Evolutionary conservation across 2,797 vertebrate species (phyloP), one percentile per base, ranked within the genome.

Genomic region (Bradypus variegatus): DNA sequence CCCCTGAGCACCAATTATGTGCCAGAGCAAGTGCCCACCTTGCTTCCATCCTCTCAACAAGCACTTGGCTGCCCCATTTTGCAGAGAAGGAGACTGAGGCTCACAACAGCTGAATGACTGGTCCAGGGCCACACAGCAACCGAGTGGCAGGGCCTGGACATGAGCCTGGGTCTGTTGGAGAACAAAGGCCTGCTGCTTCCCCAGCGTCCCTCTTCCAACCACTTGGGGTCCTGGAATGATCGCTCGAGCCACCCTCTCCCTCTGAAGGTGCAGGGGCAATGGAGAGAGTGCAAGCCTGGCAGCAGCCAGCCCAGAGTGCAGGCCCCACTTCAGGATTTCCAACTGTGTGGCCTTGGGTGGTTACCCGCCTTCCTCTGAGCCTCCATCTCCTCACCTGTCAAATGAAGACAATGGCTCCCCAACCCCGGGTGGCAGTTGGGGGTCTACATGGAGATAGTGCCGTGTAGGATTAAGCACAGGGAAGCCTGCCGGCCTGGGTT

Each of bases 31-130:
- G 29, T 58, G 65, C 36, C 29, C 16, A 25, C 36, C 36, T 48
- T 2, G 36, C 48, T 79, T 27, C 75, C n/a, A 41, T 21, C 64
- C 78, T 45, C 33, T 38, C 7, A 29, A n/a, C 6, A 58, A 76
- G 62, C 55, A n/a, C 21, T 41, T 3, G 0, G 0, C 23, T 10
- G 33, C 36, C 48, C 36, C 33, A 8, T 31, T 87, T 73, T 67
- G n/a, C 31, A 84, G 87, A 80, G 60, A 31, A 70, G 38, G 41
- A 84, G 84, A 80, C 67, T 31, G 79, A 81, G 69, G 41, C 72
- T 84, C 64, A 38, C 64, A 78, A 45, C 1, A 9, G 18, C 8
- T n/a, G 41, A 80, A 50, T 58, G 90, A 33, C 62, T n/a, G 15
- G n/a, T 15, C 50, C 36, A 29, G 75, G 50, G 12, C 64, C 77